Conservation (phyloP, 2,888 invertebrate species). For the Cephus sareptanus region DNA sequence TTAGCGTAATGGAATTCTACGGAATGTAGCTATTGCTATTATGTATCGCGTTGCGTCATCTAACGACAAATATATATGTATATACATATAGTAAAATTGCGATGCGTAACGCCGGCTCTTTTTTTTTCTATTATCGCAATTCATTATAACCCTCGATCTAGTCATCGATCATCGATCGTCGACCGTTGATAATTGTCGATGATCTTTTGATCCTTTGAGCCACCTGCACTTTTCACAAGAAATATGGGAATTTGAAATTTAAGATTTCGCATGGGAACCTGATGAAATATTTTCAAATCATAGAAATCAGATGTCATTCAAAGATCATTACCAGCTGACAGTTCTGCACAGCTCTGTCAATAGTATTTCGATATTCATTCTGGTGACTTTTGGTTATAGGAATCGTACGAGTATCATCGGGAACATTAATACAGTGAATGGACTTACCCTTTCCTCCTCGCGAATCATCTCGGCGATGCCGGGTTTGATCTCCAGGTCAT, state of each 20-base stretch:
- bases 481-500: constrained; percentile 92
- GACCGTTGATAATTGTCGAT: background rate
- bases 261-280: background rate
- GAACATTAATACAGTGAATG: background rate
- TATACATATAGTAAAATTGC: background rate
- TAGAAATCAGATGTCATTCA: background rate
- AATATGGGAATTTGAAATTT: background rate
- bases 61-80: background rate
- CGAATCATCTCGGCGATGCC: constrained; percentile 97
- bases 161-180: background rate
- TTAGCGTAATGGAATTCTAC: constrained; percentile 53
- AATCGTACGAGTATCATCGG: background rate
- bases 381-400: constrained; percentile 1
- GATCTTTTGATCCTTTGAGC: background rate
- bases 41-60: background rate
- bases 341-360: constrained; percentile 25
- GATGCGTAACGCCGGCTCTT: constrained; percentile 21
- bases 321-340: constrained; percentile 35
- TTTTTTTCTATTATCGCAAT: constrained; percentile 13
- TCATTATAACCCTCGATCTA: background rate
- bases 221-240: background rate
- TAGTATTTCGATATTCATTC: constrained; percentile 16
- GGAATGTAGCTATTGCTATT: constrained; percentile 40
- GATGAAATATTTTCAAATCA: background rate
- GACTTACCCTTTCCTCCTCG: constrained; percentile 95